phyloP scores from a whole-genome alignment of 2,113 vertebrate species.

The Meleagris gallopavo region DNA sequence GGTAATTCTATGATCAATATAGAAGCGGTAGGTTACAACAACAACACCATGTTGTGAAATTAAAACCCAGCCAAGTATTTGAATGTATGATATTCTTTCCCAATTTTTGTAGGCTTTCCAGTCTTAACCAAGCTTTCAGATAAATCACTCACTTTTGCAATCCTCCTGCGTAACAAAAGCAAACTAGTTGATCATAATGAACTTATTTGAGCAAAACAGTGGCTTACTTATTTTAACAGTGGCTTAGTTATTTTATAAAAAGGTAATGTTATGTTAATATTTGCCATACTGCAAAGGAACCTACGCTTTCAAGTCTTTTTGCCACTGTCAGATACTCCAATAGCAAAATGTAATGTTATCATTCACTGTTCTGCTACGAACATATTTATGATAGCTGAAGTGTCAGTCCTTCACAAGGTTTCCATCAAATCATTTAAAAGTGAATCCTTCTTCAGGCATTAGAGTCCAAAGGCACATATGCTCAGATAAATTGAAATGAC shows the following conservation, averaged over 20 bases:
- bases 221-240: too few relatives aligned
- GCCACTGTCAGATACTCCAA: neutral
- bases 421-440: neutral
- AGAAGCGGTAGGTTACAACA: neutral
- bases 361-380: neutral
- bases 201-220: neutral
- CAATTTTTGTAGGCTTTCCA: neutral
- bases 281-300: neutral
- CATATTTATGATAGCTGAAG: neutral
- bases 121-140: neutral
- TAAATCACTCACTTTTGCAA: neutral
- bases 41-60: constrained; percentile 20
- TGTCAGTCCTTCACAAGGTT: neutral
- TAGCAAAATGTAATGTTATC: neutral
- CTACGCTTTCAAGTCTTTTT: neutral
- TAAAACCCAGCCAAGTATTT: neutral
- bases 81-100: neutral
- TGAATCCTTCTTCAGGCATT: neutral
- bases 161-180: neutral
- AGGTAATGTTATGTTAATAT: neutral
- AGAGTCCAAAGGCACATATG: neutral
- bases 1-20: neutral
- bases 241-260: neutral
- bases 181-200: neutral
- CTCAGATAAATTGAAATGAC: neutral